phyloP scores from a whole-genome alignment of 2,113 vertebrate genomes.

The Talpa occidentalis region DNA sequence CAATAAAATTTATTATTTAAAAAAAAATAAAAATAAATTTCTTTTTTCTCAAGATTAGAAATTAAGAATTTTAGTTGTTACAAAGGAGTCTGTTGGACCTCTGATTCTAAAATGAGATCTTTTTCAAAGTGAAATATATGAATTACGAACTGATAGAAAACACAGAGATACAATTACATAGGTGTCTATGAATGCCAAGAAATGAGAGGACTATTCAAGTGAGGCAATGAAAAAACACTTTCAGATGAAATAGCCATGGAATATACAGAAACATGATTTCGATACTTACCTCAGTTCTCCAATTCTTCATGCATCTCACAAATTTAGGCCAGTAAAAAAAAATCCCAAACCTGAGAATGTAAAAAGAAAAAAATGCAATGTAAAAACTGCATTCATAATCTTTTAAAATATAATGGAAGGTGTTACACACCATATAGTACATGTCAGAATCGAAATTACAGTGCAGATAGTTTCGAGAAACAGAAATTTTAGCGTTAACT shows the following conservation, averaged over 20 bases:
- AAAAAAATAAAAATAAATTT: no score
- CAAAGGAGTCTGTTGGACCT: not conserved
- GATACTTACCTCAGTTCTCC: not conserved
- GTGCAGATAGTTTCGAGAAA: not conserved
- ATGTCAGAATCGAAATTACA: not conserved
- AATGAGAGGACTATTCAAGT: not conserved
- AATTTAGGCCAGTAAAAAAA: not conserved
- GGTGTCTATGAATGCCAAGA: not conserved
- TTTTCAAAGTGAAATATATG: not conserved
- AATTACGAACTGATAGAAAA: constrained; percentile 12
- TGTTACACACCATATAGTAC: not conserved
- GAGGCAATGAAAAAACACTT: not conserved
- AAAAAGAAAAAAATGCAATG: not conserved
- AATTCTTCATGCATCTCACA: not conserved
- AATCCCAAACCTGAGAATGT: not conserved
- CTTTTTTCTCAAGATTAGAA: not conserved
- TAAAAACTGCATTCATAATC: not conserved
- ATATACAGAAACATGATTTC: not conserved
- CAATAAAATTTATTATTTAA: no score
- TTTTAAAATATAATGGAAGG: constrained; percentile 20
- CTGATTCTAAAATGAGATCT: constrained; percentile 9
- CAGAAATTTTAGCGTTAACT: not conserved
- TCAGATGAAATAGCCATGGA: constrained; percentile 2
- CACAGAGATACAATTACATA: not conserved
- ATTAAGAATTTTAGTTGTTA: constrained; percentile 7